Conservation (phyloP, 2,113 vertebrate species). For the Ageneiosus marmoratus region DNA sequence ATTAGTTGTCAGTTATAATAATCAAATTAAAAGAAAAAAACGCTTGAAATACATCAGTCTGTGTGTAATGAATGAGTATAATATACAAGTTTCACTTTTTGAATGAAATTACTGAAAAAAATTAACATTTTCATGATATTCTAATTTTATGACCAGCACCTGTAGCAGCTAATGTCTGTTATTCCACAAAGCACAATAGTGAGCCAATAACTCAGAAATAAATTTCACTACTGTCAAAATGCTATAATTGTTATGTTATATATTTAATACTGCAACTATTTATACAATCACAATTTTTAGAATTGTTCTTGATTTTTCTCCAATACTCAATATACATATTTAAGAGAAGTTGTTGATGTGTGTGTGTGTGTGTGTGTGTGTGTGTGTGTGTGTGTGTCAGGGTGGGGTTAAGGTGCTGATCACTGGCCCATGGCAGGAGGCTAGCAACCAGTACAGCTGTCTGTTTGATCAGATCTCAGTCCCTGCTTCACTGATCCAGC, state of each 20-base stretch:
- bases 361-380: constrained; percentile 41
- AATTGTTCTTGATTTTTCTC: not conserved
- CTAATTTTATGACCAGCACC: too few species aligned
- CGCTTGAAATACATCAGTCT: too few species aligned
- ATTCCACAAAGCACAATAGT: not conserved
- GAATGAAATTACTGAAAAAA: not conserved
- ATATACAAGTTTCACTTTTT: too few species aligned
- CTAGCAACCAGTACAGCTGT: constrained; percentile 96
- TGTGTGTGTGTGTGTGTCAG: constrained; percentile 64
- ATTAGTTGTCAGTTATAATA: too few species aligned
- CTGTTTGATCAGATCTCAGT: constrained; percentile 98
- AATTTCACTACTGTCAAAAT: not conserved
- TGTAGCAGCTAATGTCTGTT: not conserved
- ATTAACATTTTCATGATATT: too few species aligned
- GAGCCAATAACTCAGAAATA: not conserved
- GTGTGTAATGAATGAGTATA: too few species aligned
- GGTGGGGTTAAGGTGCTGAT: constrained; percentile 98
- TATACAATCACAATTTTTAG: not conserved
- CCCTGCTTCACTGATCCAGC: constrained; percentile 95
- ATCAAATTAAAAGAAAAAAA: too few species aligned
- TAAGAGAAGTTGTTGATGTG: not conserved
- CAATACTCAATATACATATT: not conserved
- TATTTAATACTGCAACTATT: not conserved
- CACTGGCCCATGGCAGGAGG: constrained; percentile 97
- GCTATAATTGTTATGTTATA: not conserved